Conservation (phyloP, 2,113 vertebrate genomes). For the Sapajus apella region DNA sequence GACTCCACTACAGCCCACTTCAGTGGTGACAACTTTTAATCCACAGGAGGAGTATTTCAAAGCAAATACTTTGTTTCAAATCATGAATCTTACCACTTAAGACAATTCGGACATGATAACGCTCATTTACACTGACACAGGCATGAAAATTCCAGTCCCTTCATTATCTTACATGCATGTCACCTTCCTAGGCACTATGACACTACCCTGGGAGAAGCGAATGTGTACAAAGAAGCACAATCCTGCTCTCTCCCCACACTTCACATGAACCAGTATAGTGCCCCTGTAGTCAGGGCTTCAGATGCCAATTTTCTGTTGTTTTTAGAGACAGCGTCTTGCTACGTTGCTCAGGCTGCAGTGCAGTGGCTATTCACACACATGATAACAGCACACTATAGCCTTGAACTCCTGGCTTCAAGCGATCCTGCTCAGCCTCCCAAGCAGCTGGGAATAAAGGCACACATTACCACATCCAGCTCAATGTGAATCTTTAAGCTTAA, state of each 20-base stretch:
- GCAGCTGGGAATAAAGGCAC: background rate
- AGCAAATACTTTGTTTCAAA: conserved; percentile 28
- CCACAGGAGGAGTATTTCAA: background rate
- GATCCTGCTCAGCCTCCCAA: background rate
- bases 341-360: background rate
- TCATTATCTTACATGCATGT: background rate
- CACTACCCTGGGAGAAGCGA: background rate
- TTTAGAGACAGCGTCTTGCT: background rate
- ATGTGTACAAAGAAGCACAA: background rate
- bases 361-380: background rate
- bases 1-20: background rate
- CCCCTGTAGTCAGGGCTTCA: background rate
- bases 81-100: background rate
- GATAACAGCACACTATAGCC: background rate
- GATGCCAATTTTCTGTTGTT: background rate
- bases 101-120: background rate
- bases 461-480: too few species aligned
- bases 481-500: background rate
- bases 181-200: background rate
- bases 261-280: background rate
- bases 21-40: background rate
- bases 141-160: background rate
- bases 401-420: background rate
- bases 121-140: background rate
- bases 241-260: background rate